Conservation (phyloP, 2,797 vertebrate genomes). For the Alectoris magna region DNA sequence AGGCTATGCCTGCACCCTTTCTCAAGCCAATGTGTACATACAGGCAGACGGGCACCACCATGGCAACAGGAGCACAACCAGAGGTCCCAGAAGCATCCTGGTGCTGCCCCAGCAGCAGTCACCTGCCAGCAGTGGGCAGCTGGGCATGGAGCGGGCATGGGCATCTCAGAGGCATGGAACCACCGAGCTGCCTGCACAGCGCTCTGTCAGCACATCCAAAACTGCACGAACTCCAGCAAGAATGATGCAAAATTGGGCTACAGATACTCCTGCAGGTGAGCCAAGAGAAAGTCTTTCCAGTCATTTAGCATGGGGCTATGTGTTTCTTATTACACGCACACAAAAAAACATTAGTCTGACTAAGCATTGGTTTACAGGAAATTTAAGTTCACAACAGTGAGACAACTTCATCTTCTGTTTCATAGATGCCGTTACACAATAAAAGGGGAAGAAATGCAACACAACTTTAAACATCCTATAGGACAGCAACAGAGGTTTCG, state of each 20-base stretch:
- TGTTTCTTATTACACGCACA: background rate
- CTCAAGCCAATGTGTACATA: background rate
- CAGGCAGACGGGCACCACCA: background rate
- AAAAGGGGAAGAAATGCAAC: background rate
- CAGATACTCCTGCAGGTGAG: background rate
- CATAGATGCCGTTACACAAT: background rate
- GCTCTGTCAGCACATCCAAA: background rate
- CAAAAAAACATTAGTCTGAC: background rate
- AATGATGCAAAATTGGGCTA: fast-evolving
- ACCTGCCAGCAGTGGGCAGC: background rate
- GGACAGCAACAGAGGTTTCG: background rate
- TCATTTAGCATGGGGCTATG: background rate
- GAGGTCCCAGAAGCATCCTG: background rate
- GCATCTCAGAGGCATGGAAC: background rate
- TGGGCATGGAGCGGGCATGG: background rate
- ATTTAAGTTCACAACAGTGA: background rate
- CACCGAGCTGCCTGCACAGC: background rate
- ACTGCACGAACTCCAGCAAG: background rate
- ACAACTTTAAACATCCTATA: background rate
- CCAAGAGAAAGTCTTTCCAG: background rate
- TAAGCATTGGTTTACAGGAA: background rate
- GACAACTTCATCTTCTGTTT: background rate
- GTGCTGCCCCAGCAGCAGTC: background rate
- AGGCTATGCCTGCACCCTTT: background rate
- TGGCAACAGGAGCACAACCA: background rate